These are phyloP conservation scores for Pyrocoelia pectoralis DNA, from an alignment of 2,888 invertebrate species.

Conservation along the genomic window DNA sequence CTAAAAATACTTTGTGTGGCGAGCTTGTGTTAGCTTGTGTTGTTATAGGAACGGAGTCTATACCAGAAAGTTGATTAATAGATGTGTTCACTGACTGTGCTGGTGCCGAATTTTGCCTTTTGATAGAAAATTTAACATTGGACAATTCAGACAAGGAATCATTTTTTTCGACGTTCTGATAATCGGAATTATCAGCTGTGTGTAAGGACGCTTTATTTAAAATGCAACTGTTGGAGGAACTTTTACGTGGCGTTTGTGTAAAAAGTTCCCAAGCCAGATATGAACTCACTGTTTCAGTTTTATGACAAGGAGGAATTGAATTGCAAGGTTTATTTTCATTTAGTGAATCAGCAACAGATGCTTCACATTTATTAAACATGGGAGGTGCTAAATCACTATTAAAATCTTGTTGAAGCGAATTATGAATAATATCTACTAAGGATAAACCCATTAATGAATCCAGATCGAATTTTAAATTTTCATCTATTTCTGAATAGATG, in stretches of 20 bases:
- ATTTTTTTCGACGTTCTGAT: background rate
- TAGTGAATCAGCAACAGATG: background rate
- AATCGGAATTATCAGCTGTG: background rate
- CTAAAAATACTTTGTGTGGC: background rate
- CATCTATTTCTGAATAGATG: background rate
- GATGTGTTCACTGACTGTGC: background rate
- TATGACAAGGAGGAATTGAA: background rate
- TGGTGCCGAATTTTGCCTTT: background rate
- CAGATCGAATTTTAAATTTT: background rate
- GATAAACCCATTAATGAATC: constrained; percentile 1
- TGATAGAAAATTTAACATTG: background rate
- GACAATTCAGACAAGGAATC: background rate
- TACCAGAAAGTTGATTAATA: background rate
- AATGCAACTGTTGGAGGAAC: background rate
- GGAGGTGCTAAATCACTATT: background rate
- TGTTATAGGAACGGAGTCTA: background rate
- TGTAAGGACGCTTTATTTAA: background rate
- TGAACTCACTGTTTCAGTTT: constrained; percentile 8
- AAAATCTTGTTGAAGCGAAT: background rate
- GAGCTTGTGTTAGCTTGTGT: constrained; percentile 8
- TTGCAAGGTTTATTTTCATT: background rate
- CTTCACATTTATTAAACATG: background rate
- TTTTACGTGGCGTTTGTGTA: constrained; percentile 5
- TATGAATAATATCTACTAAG: background rate
- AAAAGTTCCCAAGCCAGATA: constrained; percentile 12